Conservation (phyloP, 2,797 vertebrate genomes). For the Argyrosomus regius region DNA sequence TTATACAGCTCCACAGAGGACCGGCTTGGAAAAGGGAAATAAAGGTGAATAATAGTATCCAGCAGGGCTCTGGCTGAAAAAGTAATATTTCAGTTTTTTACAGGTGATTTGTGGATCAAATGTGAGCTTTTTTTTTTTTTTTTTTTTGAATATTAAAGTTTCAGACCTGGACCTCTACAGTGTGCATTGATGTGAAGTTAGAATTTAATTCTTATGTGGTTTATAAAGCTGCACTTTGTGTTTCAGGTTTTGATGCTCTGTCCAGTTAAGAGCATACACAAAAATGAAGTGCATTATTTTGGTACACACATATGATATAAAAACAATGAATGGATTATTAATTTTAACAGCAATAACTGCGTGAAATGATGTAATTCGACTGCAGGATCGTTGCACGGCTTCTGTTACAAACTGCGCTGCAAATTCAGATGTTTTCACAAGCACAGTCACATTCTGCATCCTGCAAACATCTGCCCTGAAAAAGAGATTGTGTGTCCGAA, state of each 20-base stretch:
- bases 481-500: neutral
- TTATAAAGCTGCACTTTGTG: neutral
- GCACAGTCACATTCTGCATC: neutral
- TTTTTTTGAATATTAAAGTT: conserved; percentile 16
- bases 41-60: conserved; percentile 65
- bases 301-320: neutral
- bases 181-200: neutral
- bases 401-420: neutral
- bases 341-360: neutral
- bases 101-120: conserved; percentile 48
- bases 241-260: conserved; percentile 11
- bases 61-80: conserved; percentile 50
- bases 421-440: neutral
- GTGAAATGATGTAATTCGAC: neutral
- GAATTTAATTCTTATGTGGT: neutral
- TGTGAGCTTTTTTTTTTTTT: neutral
- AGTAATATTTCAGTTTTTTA: conserved; percentile 50
- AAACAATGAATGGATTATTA: neutral
- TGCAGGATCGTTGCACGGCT: too few species aligned
- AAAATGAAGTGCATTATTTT: neutral
- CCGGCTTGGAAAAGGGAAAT: conserved; percentile 50
- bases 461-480: neutral
- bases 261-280: neutral
- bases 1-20: conserved; percentile 60
- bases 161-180: conserved; percentile 6